phyloP scores from a whole-genome alignment of 2,888 invertebrate genomes.

The Drepana falcataria region DNA sequence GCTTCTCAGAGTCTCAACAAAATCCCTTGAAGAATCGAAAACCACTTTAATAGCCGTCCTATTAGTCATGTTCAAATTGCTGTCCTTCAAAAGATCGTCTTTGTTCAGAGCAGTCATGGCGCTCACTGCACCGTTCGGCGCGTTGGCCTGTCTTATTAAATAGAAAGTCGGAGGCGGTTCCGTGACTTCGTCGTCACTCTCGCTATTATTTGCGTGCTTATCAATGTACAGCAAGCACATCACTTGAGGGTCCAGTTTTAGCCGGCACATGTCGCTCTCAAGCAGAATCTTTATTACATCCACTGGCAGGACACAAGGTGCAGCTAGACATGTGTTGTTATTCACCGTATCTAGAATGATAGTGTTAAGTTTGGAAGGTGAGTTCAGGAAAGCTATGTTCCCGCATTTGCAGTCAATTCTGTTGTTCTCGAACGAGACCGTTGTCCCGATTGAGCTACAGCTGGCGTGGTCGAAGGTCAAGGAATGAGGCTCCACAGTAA shows the following conservation, averaged over 20 bases:
- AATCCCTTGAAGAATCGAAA: conserved; percentile 65
- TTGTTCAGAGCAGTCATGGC: conserved; percentile 64
- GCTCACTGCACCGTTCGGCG: conserved; percentile 47
- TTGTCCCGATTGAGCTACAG: conserved; percentile 56
- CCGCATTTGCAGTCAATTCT: conserved; percentile 70
- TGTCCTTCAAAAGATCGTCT: conserved; percentile 55
- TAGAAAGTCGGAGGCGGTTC: conserved; percentile 68
- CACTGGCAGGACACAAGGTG: conserved; percentile 67
- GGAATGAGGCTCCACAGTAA: conserved; percentile 63
- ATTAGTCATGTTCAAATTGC: conserved; percentile 60
- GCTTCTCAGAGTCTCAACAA: conserved; percentile 64
- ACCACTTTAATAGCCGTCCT: conserved; percentile 64
- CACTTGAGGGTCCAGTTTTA: conserved; percentile 59
- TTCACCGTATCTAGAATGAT: conserved; percentile 54
- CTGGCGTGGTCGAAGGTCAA: conserved; percentile 65
- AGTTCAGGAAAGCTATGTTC: conserved; percentile 63
- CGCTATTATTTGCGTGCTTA: conserved; percentile 46
- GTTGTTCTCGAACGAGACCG: conserved; percentile 57
- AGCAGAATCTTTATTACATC: conserved; percentile 57
- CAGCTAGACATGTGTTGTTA: conserved; percentile 68
- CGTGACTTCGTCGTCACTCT: conserved; percentile 58
- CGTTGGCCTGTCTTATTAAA: conserved; percentile 62
- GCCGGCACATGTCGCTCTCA: conserved; percentile 63
- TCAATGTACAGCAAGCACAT: conserved; percentile 69
- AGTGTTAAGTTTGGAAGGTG: conserved; percentile 47